These are phyloP conservation scores for Ochlodes sylvanus DNA, from an alignment of 2,888 invertebrate species.

Conservation along the genomic window DNA sequence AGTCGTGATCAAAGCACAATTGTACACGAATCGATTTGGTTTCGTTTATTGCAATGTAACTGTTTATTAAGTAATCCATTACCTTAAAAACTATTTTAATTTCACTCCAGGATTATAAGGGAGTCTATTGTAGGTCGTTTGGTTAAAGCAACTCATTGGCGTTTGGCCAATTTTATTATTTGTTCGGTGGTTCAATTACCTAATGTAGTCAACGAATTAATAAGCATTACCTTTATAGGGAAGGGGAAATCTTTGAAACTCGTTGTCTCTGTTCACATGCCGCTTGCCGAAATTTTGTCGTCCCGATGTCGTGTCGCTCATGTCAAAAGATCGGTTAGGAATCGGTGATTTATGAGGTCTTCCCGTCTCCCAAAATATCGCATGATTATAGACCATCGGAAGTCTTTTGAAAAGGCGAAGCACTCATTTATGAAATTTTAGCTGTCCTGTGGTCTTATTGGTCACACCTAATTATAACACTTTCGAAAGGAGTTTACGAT, in stretches of 20 bases:
- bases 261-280: too few relatives aligned
- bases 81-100: slow-evolving; percentile 7
- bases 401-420: too few relatives aligned
- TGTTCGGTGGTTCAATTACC: not conserved
- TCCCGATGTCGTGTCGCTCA: too few relatives aligned
- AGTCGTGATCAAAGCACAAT: slow-evolving; percentile 16
- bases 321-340: too few relatives aligned
- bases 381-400: too few relatives aligned
- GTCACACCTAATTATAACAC: too few relatives aligned
- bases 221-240: not conserved
- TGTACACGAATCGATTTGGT: slow-evolving; percentile 14
- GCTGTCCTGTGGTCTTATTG: too few relatives aligned
- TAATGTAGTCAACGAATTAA: slow-evolving; percentile 5
- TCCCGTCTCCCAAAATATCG: too few relatives aligned
- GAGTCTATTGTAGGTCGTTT: not conserved
- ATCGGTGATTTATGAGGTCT: too few relatives aligned
- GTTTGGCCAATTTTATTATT: slow-evolving; percentile 3
- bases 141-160: not conserved
- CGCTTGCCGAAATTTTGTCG: too few relatives aligned
- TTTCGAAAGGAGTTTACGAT: too few relatives aligned
- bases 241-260: not conserved
- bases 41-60: slow-evolving; percentile 13
- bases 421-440: too few relatives aligned
- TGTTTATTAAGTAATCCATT: slow-evolving; percentile 19
- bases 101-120: slow-evolving; percentile 2